Evolutionary conservation across 1,140 invertebrate species (phyloP), one percentile per base, ranked within the genome.

Genomic region (Drosophila prosaltans): DNA sequence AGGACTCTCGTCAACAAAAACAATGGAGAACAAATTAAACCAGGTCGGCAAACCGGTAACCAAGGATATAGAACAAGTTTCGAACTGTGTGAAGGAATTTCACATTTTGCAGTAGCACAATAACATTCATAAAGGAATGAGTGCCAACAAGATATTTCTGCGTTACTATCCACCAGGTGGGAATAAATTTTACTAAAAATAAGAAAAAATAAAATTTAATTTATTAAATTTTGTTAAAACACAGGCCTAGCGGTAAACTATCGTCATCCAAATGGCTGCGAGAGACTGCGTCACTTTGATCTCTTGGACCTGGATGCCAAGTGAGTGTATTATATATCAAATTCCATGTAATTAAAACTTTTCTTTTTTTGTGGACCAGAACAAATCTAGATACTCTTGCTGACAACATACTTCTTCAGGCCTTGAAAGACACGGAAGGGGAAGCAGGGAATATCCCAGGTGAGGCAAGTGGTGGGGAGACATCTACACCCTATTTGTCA

Each of bases 101-200:
- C 26, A 43, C 30, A 26, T 61, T 60, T 11, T 43, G n/a, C 28
- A 71, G 68, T 60, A 61, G 40, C 43, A 21, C 59, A 72, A 72
- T 71, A 78, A 59, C 68, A 32, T 41, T 51, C 45, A 10, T n/a
- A 3, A 3, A 61, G 21, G 36, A 66, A 95, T 95, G 95, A 95
- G 93, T 89, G 90, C 95, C 43, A 91, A 94, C 39, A 95, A 95
- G 92, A 94, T 96, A 80, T 94, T 95, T 81, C 86, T 96, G 7
- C 93, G 95, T 69, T 96, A 96, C 81, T 94, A 95, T 83, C 95
- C 95, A 16, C 95, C 95, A 78, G 95, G 95, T 92, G 74, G 48
- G 65, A 66, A 48, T 66, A 16, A 26, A 26, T 10, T 41, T 11
- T 32, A 8, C 16, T 3, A n/a, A 41, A 10, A 8, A 10, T 9